Percentiles rank a stretch among this genome's conserved stretches.
Evolutionary conservation across 2,113 vertebrate species (phyloP).

Genomic region (Boulengerochromis microlepis): DNA sequence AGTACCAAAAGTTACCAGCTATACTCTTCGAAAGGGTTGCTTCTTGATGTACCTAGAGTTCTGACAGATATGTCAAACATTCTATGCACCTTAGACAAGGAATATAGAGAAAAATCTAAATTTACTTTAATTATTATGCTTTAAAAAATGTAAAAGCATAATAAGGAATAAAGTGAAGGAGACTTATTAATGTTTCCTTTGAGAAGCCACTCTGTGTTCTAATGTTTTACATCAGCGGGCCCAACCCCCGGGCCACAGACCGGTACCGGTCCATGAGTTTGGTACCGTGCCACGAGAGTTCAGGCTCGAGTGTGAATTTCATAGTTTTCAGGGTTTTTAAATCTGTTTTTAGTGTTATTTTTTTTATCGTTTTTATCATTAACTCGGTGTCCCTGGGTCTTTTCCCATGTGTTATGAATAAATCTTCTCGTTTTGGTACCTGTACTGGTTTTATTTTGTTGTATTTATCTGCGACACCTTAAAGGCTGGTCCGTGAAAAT

Average conservation of each 20-base stretch:
- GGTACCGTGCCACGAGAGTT: rapidly evolving
- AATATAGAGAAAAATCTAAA: not conserved
- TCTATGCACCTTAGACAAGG: not conserved
- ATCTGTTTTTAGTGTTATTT: not conserved
- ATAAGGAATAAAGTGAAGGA: not conserved
- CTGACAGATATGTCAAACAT: not conserved
- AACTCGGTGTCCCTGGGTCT: not conserved
- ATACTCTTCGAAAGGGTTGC: not conserved
- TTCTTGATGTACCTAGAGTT: not conserved
- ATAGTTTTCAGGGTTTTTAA: not conserved
- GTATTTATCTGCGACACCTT: not conserved
- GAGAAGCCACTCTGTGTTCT: not conserved
- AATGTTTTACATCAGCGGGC: not conserved
- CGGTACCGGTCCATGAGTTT: too few species aligned
- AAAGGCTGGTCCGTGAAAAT: not conserved
- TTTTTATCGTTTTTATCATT: not conserved
- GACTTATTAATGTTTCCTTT: not conserved
- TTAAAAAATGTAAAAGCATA: not conserved
- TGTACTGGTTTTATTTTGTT: not conserved
- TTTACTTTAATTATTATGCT: not conserved
- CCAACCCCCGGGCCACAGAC: rapidly evolving
- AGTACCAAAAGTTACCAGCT: not conserved
- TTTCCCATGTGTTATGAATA: not conserved
- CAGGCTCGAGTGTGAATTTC: not conserved
- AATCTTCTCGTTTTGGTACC: not conserved